Percentiles rank a stretch among this genome's conserved stretches.
These are phyloP conservation scores for Agriopis aurantiaria DNA, from an alignment of 2,888 invertebrate genomes.

Conservation along the genomic window DNA sequence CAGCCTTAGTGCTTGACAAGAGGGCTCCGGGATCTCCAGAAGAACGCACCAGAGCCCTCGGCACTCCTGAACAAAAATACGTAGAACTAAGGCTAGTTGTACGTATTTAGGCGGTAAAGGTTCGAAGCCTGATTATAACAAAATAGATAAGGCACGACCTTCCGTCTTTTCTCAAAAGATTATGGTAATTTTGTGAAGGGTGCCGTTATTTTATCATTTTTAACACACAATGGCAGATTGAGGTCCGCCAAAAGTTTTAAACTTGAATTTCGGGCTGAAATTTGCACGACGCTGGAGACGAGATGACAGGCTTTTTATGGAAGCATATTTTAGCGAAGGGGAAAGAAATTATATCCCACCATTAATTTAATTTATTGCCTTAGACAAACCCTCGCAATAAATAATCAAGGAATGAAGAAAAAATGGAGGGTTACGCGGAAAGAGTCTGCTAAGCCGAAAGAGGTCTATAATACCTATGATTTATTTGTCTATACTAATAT, in stretches of 20 bases:
- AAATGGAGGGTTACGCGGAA: too few relatives aligned
- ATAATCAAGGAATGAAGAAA: background rate
- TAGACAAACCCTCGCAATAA: background rate
- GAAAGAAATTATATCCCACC: conserved; percentile 5
- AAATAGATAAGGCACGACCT: conserved; percentile 22
- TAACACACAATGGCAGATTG: conserved; percentile 12
- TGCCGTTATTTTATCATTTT: conserved; percentile 20
- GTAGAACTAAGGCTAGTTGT: too few relatives aligned
- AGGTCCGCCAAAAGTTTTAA: conserved; percentile 6
- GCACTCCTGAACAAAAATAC: too few relatives aligned
- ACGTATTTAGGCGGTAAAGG: background rate
- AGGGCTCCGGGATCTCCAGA: too few relatives aligned
- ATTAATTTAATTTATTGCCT: conserved; percentile 4
- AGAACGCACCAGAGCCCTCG: too few relatives aligned
- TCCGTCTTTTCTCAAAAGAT: conserved; percentile 5
- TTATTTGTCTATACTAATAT: too few relatives aligned
- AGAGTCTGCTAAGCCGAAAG: too few relatives aligned
- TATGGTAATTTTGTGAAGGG: conserved; percentile 18
- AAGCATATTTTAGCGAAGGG: conserved; percentile 4
- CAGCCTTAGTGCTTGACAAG: too few relatives aligned
- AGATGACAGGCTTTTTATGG: conserved; percentile 4
- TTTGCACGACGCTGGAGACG: background rate
- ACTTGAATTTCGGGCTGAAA: conserved; percentile 1
- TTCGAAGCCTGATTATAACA: background rate
- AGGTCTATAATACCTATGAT: too few relatives aligned